Evolutionary conservation across 1,140 invertebrate species (phyloP).

Genomic region (Phymorhynchus buccinoides): DNA sequence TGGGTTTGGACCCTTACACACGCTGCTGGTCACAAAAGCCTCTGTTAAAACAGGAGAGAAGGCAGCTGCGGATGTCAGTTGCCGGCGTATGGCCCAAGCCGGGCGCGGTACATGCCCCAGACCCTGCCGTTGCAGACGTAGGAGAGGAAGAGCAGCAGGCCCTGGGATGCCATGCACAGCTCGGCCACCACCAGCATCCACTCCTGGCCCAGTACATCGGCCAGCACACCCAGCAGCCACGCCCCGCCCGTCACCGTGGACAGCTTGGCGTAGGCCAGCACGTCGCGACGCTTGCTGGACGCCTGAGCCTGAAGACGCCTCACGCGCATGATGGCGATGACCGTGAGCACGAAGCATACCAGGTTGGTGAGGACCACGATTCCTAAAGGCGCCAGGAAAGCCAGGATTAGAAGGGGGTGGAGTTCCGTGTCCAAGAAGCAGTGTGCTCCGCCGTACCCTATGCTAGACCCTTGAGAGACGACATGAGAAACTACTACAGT

Average conservation of each 20-base stretch:
- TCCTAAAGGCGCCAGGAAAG: constrained; percentile 27
- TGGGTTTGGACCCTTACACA: too few relatives aligned
- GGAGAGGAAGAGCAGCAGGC: constrained; percentile 25
- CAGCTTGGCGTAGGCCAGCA: constrained; percentile 40
- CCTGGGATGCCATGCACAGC: neutral
- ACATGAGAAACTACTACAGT: neutral
- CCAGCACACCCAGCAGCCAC: constrained; percentile 11
- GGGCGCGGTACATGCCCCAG: constrained; percentile 3
- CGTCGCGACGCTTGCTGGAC: neutral
- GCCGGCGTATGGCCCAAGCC: constrained; percentile 1
- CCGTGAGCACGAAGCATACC: constrained; percentile 28
- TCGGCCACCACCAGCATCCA: constrained; percentile 8
- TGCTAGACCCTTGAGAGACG: neutral
- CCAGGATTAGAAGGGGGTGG: neutral
- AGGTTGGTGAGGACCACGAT: constrained; percentile 19
- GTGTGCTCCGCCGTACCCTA: neutral
- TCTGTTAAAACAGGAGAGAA: too few relatives aligned
- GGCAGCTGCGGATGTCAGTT: too few relatives aligned
- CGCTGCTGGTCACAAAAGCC: too few relatives aligned
- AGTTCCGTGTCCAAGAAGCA: constrained; percentile 36
- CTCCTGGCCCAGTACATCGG: neutral
- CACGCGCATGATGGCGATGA: constrained; percentile 11
- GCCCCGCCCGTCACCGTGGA: constrained; percentile 29
- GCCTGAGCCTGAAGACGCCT: neutral
- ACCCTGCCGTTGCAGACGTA: neutral